Evolutionary conservation across 2,888 invertebrate species (phyloP), one percentile per base, ranked within the genome.

Genomic region (Eristalinus sepulchralis): DNA sequence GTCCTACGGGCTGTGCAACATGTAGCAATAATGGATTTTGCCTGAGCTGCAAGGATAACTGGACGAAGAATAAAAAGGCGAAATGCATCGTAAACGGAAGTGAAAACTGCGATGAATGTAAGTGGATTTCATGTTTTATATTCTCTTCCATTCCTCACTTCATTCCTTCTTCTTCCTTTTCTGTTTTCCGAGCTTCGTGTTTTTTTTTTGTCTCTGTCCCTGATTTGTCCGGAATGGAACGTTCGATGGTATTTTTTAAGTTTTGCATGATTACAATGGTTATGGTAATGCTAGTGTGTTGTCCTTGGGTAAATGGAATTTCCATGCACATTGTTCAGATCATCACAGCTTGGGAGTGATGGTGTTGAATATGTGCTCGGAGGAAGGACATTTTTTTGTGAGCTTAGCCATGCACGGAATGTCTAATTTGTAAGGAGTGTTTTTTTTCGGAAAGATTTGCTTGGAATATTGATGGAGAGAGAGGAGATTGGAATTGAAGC

Each of bases 51-150:
- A 94, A 95, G 88, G 92, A 94, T 0, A 95, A 95, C 88, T 97
- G 96, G 96, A 95, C 94, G 86, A 93, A 96, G 72, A 96, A 95
- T 91, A 95, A 95, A 90, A 96, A 96, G 90, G 95, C 95, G 17
- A 94, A 95, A 88, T 97, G 97, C 91, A 94, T 95, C 34, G 95
- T 95, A 0, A 94, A 94, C 71, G 96, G 95, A 79, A 95, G 95
- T 81, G 95, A 95, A 53, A 95, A 94, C 81, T 97, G 97, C 90
- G 94, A 94, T 89, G 93, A 94, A 87, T 94, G 95, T 93, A 94
- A 94, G 93, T 94, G 86, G 83, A 86, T 83, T 86, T 83, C 90
- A 90, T 88, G 88, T 88, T 83, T 88, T 84, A 86, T 76, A 70
- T 84, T 84, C 80, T 64, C 66, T 79, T 57, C 71, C 31, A 68